A percentile compares a stretch with the other conserved stretches of the same genome.
phyloP scores from a whole-genome alignment of 2,113 vertebrate species.

The Alligator mississippiensis region DNA sequence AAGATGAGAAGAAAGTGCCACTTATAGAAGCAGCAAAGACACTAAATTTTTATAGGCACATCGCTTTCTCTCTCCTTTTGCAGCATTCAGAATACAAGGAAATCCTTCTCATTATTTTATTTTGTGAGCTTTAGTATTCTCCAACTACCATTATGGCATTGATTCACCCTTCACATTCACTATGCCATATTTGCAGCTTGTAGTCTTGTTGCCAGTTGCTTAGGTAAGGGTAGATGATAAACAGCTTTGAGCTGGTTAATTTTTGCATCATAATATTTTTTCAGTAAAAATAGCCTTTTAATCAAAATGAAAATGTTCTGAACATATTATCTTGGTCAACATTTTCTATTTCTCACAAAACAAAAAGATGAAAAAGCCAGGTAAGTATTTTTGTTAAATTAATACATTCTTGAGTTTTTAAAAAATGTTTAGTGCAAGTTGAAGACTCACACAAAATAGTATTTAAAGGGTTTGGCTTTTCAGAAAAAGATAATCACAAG shows the following conservation, averaged over 20 bases:
- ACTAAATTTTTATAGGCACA: neutral
- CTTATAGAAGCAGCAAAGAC: conserved; percentile 14
- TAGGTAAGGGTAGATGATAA: neutral
- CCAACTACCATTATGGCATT: neutral
- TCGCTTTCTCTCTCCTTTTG: neutral
- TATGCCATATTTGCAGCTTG: neutral
- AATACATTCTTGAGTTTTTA: neutral
- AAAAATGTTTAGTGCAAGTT: neutral
- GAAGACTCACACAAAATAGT: neutral
- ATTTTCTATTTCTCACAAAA: conserved; percentile 46
- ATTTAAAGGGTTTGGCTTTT: neutral
- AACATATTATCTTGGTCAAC: conserved; percentile 15
- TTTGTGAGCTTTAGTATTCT: neutral
- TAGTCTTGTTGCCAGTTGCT: neutral
- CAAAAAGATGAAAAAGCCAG: conserved; percentile 12
- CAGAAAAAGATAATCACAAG: neutral
- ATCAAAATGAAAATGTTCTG: conserved; percentile 43
- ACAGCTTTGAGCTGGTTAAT: neutral
- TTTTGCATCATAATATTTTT: neutral
- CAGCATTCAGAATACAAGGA: neutral
- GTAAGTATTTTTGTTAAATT: conserved; percentile 20
- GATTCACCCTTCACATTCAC: neutral
- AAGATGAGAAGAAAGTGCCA: neutral
- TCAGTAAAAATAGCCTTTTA: conserved; percentile 34
- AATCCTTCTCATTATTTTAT: neutral